Percentiles rank a stretch among this genome's conserved stretches.
phyloP scores from a whole-genome alignment of 2,113 vertebrate genomes.

The Ciconia stormi region DNA sequence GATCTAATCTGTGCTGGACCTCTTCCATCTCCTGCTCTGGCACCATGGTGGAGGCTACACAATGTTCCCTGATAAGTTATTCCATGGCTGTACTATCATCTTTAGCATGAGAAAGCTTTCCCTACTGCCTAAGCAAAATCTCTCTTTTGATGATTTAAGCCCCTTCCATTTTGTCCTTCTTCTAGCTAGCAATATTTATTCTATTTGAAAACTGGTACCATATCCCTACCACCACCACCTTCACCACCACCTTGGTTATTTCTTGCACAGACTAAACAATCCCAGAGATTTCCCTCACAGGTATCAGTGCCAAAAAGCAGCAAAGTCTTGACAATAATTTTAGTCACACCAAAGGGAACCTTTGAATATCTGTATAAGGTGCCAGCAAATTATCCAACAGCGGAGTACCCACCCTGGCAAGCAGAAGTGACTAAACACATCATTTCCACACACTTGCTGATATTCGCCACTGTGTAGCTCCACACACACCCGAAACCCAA shows the following conservation, averaged over 20 bases:
- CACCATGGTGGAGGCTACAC: neutral
- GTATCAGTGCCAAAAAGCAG: constrained; percentile 6
- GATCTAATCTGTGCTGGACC: neutral
- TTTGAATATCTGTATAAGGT: neutral
- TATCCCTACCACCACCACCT: neutral
- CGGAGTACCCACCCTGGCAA: neutral
- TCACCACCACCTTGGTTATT: neutral
- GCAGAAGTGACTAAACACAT: neutral
- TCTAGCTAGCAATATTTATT: neutral
- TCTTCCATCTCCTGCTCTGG: neutral
- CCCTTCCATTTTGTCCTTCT: neutral
- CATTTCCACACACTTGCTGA: neutral
- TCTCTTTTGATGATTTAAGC: neutral
- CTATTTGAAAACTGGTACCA: neutral
- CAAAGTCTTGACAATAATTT: neutral
- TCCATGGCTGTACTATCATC: neutral
- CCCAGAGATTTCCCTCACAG: neutral
- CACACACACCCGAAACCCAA: neutral
- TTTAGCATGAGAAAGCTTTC: neutral
- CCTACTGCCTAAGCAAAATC: neutral
- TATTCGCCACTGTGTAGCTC: neutral
- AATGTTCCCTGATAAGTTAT: neutral
- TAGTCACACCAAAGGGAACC: neutral
- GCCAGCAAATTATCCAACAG: neutral
- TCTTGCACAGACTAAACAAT: neutral